A percentile compares a stretch with the other conserved stretches of the same genome.
Evolutionary conservation across 2,113 vertebrate genomes (phyloP).

Genomic region (Stomatorhinus ivindoensis): DNA sequence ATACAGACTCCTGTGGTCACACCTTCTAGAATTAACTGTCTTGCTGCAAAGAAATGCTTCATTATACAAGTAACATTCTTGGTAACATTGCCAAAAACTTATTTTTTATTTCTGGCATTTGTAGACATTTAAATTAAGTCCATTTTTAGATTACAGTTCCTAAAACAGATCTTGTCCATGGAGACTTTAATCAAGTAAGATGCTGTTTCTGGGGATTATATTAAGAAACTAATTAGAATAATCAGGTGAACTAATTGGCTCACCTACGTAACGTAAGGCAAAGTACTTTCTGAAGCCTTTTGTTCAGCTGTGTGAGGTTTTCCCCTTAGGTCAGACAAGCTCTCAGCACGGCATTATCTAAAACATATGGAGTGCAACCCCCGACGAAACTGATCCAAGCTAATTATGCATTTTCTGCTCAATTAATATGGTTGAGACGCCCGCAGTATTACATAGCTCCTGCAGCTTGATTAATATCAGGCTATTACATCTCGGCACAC

Average conservation of each 20-base stretch:
- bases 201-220: neutral
- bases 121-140: no score
- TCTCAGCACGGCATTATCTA: neutral
- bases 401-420: conserved; percentile 50
- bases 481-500: conserved; percentile 19
- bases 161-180: neutral
- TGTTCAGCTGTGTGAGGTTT: neutral
- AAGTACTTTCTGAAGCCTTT: neutral
- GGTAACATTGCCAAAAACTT: neutral
- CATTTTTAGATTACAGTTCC: conserved; percentile 3
- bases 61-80: neutral
- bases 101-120: no score
- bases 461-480: conserved; percentile 57
- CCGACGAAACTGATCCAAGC: conserved; percentile 37
- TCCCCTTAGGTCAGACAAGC: neutral
- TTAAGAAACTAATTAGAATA: conserved; percentile 18
- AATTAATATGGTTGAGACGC: conserved; percentile 53
- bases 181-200: neutral
- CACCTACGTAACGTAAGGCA: conserved; percentile 5
- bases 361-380: conserved; percentile 4
- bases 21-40: neutral
- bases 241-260: conserved; percentile 17
- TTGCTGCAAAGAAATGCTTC: neutral
- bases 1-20: neutral
- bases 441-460: conserved; percentile 52